Conservation (phyloP, 2,888 invertebrate genomes). For the Drosophila colorata region DNA sequence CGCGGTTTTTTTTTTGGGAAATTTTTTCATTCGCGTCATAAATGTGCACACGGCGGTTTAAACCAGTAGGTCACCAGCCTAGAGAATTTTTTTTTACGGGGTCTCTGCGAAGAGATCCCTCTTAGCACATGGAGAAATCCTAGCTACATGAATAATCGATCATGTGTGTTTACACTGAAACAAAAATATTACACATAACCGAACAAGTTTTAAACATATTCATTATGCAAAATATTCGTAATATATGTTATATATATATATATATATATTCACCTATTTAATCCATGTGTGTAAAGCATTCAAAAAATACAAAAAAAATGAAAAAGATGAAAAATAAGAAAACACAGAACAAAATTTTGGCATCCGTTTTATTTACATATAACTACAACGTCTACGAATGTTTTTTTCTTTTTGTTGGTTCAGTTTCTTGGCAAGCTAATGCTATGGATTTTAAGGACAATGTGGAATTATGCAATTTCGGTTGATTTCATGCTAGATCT, state of each 20-base stretch:
- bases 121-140: conserved; percentile 19
- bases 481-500: too few species aligned
- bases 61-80: conserved; percentile 20
- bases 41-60: conserved; percentile 35
- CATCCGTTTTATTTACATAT: conserved; percentile 40
- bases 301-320: conserved; percentile 46
- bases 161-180: conserved; percentile 13
- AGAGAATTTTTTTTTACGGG: conserved; percentile 10
- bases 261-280: conserved; percentile 52
- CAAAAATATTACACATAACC: conserved; percentile 1
- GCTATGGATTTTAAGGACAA: too few species aligned
- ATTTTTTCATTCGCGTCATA: conserved; percentile 30
- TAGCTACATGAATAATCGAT: conserved; percentile 18
- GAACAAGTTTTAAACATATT: conserved; percentile 31
- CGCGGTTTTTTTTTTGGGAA: conserved; percentile 22
- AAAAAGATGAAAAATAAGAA: conserved; percentile 49
- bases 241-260: conserved; percentile 6
- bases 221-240: conserved; percentile 20
- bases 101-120: neutral
- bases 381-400: too few species aligned
- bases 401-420: too few species aligned
- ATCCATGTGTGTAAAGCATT: conserved; percentile 63
- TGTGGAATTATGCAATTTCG: too few species aligned
- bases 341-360: conserved; percentile 32
- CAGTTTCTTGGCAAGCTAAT: too few species aligned